Percentiles rank a stretch among this genome's conserved stretches.
Evolutionary conservation across 2,797 vertebrate genomes (phyloP).

Genomic region (Erpetoichthys calabaricus): DNA sequence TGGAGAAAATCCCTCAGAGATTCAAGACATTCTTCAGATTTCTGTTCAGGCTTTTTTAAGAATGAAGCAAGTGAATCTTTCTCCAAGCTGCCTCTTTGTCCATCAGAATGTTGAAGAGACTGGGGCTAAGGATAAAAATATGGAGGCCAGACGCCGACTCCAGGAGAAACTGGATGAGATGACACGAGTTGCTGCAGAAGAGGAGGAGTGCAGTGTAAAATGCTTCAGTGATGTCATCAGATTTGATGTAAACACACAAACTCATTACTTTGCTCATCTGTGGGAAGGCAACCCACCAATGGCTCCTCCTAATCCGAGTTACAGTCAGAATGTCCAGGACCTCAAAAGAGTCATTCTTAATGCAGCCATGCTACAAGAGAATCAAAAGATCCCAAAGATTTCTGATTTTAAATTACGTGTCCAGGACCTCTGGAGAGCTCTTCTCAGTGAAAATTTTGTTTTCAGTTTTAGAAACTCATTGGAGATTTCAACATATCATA

Average conservation of each 20-base stretch:
- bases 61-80: conserved; percentile 10
- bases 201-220: conserved; percentile 5
- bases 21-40: conserved; percentile 16
- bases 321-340: conserved; percentile 14
- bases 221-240: conserved; percentile 13
- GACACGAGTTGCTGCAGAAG: conserved; percentile 6
- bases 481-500: conserved; percentile 26
- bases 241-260: conserved; percentile 14
- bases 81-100: conserved; percentile 37
- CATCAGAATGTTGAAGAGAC: conserved; percentile 38
- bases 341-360: not conserved
- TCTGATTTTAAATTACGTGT: conserved; percentile 23
- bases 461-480: conserved; percentile 12
- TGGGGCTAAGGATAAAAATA: conserved; percentile 9
- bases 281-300: conserved; percentile 17
- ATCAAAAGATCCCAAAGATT: conserved; percentile 21
- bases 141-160: conserved; percentile 4
- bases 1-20: conserved; percentile 16
- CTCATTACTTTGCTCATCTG: conserved; percentile 13
- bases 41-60: conserved; percentile 16
- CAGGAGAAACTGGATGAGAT: conserved; percentile 14
- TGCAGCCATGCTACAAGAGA: no score
- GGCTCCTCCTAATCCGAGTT: conserved; percentile 16
- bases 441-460: conserved; percentile 35
- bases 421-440: conserved; percentile 25